Conservation (phyloP, 2,113 vertebrate genomes). For the Ancistrus triradiatus region DNA sequence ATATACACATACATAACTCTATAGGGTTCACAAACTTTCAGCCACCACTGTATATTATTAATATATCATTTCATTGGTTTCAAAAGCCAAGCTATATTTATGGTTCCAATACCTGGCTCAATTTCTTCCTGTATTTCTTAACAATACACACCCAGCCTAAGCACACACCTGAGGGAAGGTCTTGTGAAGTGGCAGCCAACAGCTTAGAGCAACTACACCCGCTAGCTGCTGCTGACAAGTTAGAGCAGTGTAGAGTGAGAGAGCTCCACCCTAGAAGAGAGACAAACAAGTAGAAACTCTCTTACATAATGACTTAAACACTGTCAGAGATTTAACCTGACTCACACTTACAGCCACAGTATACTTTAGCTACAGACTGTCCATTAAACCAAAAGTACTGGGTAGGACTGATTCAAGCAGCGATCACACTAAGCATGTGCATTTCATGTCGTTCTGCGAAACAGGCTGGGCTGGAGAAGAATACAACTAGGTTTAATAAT, state of each 20-base stretch:
- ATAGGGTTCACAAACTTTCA: too few species aligned
- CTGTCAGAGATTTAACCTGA: background rate
- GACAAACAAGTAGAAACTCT: background rate
- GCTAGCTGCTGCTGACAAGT: constrained; percentile 90
- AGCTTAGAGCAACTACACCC: constrained; percentile 92
- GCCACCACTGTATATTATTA: too few species aligned
- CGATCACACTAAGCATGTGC: too few species aligned
- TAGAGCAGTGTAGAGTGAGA: constrained; percentile 94
- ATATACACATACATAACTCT: too few species aligned
- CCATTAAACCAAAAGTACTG: too few species aligned
- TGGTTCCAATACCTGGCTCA: background rate
- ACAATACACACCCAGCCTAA: background rate
- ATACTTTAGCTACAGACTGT: too few species aligned
- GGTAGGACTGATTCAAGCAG: too few species aligned
- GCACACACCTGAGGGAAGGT: constrained; percentile 85
- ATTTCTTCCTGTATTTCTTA: background rate
- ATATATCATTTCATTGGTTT: too few species aligned
- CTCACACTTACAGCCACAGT: background rate
- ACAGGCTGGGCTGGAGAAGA: too few species aligned
- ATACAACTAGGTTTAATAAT: too few species aligned
- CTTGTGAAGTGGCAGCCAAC: constrained; percentile 93
- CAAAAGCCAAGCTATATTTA: too few species aligned
- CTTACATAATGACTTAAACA: background rate
- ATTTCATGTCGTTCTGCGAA: too few species aligned
- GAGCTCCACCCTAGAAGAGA: constrained; percentile 82